phyloP scores from a whole-genome alignment of 1,140 invertebrate species.

The Platyscapa corneri region DNA sequence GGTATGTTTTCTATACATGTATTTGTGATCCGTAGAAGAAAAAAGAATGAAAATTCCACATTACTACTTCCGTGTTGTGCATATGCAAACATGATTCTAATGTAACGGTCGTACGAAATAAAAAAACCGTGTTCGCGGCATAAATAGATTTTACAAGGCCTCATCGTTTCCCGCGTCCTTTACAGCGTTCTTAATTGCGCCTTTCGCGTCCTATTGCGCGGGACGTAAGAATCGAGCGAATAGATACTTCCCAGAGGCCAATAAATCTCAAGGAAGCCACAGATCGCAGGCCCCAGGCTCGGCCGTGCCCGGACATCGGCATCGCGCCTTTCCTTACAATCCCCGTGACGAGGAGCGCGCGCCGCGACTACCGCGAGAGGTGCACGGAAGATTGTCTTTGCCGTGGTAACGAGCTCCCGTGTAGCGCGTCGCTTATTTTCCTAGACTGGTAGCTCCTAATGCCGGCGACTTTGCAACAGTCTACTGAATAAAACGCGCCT shows the following conservation, averaged over 20 bases:
- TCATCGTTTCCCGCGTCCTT: slow-evolving; percentile 29
- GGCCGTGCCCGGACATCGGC: slow-evolving; percentile 31
- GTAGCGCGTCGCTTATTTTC: slow-evolving; percentile 69
- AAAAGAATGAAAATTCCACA: too few species aligned
- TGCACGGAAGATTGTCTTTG: slow-evolving; percentile 58
- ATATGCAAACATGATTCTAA: background rate
- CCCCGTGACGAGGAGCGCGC: slow-evolving; percentile 18
- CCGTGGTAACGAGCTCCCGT: slow-evolving; percentile 70
- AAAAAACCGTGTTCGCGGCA: background rate
- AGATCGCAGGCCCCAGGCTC: background rate
- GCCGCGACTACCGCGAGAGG: background rate
- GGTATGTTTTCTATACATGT: background rate
- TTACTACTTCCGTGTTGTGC: background rate
- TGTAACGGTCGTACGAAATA: background rate
- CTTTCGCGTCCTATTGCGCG: slow-evolving; percentile 3
- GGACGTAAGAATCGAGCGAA: slow-evolving; percentile 51
- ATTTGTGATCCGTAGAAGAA: background rate
- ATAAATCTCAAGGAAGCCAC: slow-evolving; percentile 28
- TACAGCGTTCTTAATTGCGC: slow-evolving; percentile 56
- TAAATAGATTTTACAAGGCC: slow-evolving; percentile 23
- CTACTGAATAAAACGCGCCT: slow-evolving; percentile 17
- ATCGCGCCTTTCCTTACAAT: slow-evolving; percentile 43
- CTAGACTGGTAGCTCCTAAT: slow-evolving; percentile 55
- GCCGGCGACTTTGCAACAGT: slow-evolving; percentile 22
- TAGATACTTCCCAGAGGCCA: slow-evolving; percentile 34